phyloP scores from a whole-genome alignment of 2,113 vertebrate genomes.

The Tricholaema leucomelas region DNA sequence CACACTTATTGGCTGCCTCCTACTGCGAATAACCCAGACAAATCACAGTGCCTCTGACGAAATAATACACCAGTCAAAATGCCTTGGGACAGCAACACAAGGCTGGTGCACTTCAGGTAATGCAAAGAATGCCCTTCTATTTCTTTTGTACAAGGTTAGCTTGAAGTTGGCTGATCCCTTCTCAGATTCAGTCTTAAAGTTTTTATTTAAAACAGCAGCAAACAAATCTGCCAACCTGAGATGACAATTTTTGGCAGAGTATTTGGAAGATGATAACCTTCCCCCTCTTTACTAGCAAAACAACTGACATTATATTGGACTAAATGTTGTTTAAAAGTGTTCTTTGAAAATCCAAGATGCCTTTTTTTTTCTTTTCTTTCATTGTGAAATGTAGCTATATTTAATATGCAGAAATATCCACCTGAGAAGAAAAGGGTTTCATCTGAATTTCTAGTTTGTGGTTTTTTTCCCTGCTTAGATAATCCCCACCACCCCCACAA shows the following conservation, averaged over 20 bases:
- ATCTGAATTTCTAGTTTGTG: neutral
- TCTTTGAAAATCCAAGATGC: neutral
- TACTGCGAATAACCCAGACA: neutral
- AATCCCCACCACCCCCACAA: neutral
- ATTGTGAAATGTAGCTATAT: neutral
- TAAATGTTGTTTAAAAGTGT: neutral
- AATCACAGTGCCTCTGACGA: neutral
- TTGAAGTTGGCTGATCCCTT: neutral
- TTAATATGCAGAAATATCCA: neutral
- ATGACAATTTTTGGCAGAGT: neutral
- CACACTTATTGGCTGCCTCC: neutral
- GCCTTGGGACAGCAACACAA: neutral
- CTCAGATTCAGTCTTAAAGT: neutral
- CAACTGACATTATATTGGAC: neutral
- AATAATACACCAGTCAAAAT: neutral
- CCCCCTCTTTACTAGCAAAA: neutral
- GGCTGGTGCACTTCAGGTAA: neutral
- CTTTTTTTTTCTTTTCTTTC: neutral
- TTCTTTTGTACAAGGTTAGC: neutral
- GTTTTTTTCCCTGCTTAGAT: neutral
- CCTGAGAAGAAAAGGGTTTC: neutral
- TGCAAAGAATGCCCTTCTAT: neutral
- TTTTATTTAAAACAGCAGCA: neutral
- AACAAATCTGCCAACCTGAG: neutral
- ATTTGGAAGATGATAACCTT: neutral